A percentile compares a stretch with the other conserved stretches of the same genome.
Conservation (phyloP, 2,888 invertebrate genomes). For the Stomorhina lunata region DNA sequence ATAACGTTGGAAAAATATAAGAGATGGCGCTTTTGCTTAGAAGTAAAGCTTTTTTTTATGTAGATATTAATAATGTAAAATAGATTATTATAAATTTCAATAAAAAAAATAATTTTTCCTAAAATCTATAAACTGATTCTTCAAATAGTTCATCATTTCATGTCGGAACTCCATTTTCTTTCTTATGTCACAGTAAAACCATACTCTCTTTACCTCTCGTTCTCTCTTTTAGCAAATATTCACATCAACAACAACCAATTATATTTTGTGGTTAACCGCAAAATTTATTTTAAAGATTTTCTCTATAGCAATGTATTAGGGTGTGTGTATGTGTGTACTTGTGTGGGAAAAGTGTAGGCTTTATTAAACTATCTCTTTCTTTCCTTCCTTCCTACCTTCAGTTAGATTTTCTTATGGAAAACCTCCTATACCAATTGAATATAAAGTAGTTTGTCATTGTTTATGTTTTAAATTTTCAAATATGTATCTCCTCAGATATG, state of each 20-base stretch:
- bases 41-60: conserved; percentile 57
- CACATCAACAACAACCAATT: conserved; percentile 80
- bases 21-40: conserved; percentile 63
- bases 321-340: conserved; percentile 2
- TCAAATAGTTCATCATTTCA: no score
- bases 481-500: conserved; percentile 27
- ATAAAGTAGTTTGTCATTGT: background rate
- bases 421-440: background rate
- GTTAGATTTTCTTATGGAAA: conserved; percentile 42
- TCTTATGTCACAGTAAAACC: conserved; percentile 8
- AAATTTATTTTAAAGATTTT: conserved; percentile 75
- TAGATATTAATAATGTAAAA: background rate
- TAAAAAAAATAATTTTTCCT: no score
- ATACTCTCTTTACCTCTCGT: conserved; percentile 59
- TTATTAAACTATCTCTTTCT: conserved; percentile 46
- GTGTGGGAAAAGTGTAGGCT: conserved; percentile 5
- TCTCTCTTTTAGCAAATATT: conserved; percentile 58
- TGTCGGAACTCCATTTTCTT: conserved; percentile 63
- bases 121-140: no score
- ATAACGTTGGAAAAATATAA: conserved; percentile 22
- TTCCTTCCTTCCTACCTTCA: background rate
- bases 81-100: no score
- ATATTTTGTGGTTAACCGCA: conserved; percentile 80
- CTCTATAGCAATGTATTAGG: conserved; percentile 1
- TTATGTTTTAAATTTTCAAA: background rate